Evolutionary conservation across 2,888 invertebrate species (phyloP), one percentile per base, ranked within the genome.

Genomic region (Ischnus inquisitorius): DNA sequence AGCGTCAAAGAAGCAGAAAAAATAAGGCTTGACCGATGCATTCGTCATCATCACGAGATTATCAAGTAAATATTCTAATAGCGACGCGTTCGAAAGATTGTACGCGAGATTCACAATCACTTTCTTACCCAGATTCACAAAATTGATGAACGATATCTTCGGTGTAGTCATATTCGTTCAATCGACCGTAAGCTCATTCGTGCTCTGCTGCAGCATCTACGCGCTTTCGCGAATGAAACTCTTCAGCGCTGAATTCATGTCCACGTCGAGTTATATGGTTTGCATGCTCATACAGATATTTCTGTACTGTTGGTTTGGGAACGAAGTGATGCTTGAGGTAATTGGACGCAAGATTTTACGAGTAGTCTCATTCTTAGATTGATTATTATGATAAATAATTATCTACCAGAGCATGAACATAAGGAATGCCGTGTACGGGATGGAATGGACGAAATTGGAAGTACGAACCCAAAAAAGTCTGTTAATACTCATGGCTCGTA

Each of bases 211-310:
- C 5, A 34, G 34, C 8, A 51, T 68, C 12, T 79, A 62, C 34
- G 41, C 28, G 57, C 43, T 79, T 3, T 48, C 69, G 3, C 51
- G 28, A 22, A 28, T 57, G 12, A 12, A 25, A 46, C 62, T 41
- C 8, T 48, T 60, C 3, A 43, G 60, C 6, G 22, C 69, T 3
- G 68, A 68, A 57, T 79, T 79, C 28, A 19, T 69, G 14, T 57
- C 43, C 16, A n/a, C 60, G 16, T 28, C 34, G 3, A 28, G 25
- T 1, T 79, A 69, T 62, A 28, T 79, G 12, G 19, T 43, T 16
- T 69, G 57, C 39, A 69, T 79, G 69, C 39, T 69, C n/a, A 25
- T 69, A 28, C 39, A 79, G 39, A 79, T 79, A 62, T 79, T 60
- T 22, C 22, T 79, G 25, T 28, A 69, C 10, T 79, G 78, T 41